Percentiles rank a stretch among this genome's conserved stretches.
Evolutionary conservation across 2,113 vertebrate species (phyloP).

Genomic region (Austrofundulus limnaeus): DNA sequence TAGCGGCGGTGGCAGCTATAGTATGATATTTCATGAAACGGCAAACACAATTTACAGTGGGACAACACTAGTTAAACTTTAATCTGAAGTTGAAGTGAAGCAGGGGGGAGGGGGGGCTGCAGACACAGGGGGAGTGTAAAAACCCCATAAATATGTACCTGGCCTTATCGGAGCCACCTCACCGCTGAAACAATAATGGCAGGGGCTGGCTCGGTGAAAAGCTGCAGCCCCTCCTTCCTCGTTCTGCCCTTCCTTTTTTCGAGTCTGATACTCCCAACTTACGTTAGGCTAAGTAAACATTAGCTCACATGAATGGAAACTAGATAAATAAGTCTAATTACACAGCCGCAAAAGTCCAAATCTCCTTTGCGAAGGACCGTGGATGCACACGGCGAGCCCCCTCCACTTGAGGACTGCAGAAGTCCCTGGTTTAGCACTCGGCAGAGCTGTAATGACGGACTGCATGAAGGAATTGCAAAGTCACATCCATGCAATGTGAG

Average conservation of each 20-base stretch:
- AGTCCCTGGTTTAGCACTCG: slow-evolving; percentile 56
- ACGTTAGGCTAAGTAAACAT: slow-evolving; percentile 61
- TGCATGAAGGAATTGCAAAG: slow-evolving; percentile 44
- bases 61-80: slow-evolving; percentile 69
- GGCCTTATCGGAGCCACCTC: slow-evolving; percentile 20
- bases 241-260: slow-evolving; percentile 9
- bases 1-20: slow-evolving; percentile 54
- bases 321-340: slow-evolving; percentile 69
- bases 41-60: slow-evolving; percentile 64
- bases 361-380: slow-evolving; percentile 57
- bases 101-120: slow-evolving; percentile 12
- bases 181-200: slow-evolving; percentile 51
- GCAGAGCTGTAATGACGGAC: slow-evolving; percentile 71
- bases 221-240: slow-evolving; percentile 34
- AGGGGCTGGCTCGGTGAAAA: slow-evolving; percentile 22
- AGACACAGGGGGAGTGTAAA: slow-evolving; percentile 11
- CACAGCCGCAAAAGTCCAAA: slow-evolving; percentile 56
- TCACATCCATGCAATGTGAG: slow-evolving; percentile 37
- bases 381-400: slow-evolving; percentile 56
- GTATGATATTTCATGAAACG: slow-evolving; percentile 55
- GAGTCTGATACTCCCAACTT: slow-evolving; percentile 30
- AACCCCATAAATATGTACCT: slow-evolving; percentile 53
- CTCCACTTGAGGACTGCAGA: slow-evolving; percentile 54
- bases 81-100: slow-evolving; percentile 45
- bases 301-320: slow-evolving; percentile 56